These are phyloP conservation scores for Xyliphius kryptos DNA, from an alignment of 2,113 vertebrate species.

Conservation along the genomic window DNA sequence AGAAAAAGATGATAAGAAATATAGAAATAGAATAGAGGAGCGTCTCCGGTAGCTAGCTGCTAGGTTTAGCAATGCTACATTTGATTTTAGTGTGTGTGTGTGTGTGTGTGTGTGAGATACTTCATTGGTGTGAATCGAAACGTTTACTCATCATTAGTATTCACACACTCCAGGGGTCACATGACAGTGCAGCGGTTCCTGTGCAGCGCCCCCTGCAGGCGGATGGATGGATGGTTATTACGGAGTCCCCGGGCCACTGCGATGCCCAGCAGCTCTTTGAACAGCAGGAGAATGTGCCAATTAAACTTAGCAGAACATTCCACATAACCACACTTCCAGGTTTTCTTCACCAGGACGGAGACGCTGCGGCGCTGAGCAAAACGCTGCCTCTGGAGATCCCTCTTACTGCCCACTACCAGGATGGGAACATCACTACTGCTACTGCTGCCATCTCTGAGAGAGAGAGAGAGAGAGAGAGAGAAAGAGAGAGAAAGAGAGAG, in stretches of 20 bases:
- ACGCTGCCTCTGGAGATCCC: constrained; percentile 77
- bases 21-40: too few relatives aligned
- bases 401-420: constrained; percentile 82
- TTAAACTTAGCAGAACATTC: constrained; percentile 85
- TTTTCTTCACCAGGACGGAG: constrained; percentile 79
- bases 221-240: constrained; percentile 75
- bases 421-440: constrained; percentile 76
- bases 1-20: too few relatives aligned
- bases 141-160: too few relatives aligned
- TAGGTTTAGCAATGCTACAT: too few relatives aligned
- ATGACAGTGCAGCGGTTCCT: constrained; percentile 79
- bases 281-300: constrained; percentile 83
- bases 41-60: too few relatives aligned
- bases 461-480: too few relatives aligned
- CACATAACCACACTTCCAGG: constrained; percentile 85
- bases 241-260: constrained; percentile 66
- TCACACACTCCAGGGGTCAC: too few relatives aligned
- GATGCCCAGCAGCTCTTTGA: constrained; percentile 82
- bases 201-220: constrained; percentile 82
- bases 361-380: constrained; percentile 75
- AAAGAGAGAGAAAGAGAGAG: neutral
- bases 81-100: too few relatives aligned
- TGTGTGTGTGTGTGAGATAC: too few relatives aligned
- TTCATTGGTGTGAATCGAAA: too few relatives aligned
- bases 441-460: constrained; percentile 71